A percentile compares a stretch with the other conserved stretches of the same genome.
These are phyloP conservation scores for Phyto melanocephala DNA, from an alignment of 2,888 invertebrate genomes.

Conservation along the genomic window DNA sequence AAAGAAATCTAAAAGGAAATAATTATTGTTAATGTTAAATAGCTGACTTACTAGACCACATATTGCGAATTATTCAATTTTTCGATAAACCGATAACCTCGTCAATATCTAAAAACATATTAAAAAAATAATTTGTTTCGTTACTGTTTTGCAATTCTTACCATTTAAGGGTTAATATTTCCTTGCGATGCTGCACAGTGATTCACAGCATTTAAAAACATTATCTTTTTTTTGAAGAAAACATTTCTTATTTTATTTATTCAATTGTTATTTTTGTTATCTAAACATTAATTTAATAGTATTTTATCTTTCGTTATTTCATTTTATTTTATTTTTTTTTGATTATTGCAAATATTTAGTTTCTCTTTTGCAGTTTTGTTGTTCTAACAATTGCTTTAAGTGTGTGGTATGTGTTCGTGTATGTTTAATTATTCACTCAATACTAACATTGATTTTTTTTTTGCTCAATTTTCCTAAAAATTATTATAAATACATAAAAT, in stretches of 20 bases:
- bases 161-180: not conserved
- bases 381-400: conserved; percentile 58
- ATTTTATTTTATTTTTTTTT: conserved; percentile 67
- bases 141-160: not conserved
- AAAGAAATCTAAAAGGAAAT: no score
- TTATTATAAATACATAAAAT: not conserved
- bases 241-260: conserved; percentile 13
- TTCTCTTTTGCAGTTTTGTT: conserved; percentile 58
- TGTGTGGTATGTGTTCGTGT: not conserved
- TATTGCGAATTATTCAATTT: no score
- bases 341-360: conserved; percentile 33
- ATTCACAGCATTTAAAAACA: not conserved
- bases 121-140: no score
- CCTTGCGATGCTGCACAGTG: not conserved
- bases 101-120: no score
- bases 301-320: not conserved
- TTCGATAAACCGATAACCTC: no score
- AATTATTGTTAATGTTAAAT: no score
- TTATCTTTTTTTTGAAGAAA: conserved; percentile 14
- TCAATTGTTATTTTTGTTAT: conserved; percentile 12
- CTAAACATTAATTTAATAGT: conserved; percentile 48
- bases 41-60: no score
- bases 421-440: not conserved
- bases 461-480: not conserved
- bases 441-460: conserved; percentile 10